These are phyloP conservation scores for Heteromurus nitidus DNA, from an alignment of 2,888 invertebrate genomes.

Conservation along the genomic window DNA sequence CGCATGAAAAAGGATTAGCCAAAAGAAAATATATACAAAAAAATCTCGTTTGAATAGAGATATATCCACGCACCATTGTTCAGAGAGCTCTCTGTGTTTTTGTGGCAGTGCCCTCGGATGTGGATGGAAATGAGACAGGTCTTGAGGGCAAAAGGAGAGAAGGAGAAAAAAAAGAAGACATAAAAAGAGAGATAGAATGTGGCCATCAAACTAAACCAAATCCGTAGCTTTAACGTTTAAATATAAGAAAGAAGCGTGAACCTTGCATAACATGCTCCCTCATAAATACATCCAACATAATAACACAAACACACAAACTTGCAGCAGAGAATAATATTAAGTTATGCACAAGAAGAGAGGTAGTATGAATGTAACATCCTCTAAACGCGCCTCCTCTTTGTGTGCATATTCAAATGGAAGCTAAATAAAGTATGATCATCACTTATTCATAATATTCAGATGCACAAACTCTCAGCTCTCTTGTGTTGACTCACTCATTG, in stretches of 20 bases:
- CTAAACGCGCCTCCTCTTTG: too few species aligned
- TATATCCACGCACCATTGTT: too few species aligned
- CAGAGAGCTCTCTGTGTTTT: too few species aligned
- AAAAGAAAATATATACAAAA: too few species aligned
- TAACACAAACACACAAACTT: neutral
- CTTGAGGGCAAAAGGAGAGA: conserved; percentile 29
- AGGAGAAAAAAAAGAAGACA: too few species aligned
- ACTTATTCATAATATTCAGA: too few species aligned
- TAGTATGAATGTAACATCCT: too few species aligned
- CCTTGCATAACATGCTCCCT: neutral
- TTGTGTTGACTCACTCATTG: conserved; percentile 19
- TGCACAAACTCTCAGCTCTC: neutral
- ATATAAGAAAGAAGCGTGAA: neutral
- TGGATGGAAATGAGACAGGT: conserved; percentile 29
- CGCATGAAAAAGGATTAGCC: conserved; percentile 18
- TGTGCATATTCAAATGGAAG: neutral
- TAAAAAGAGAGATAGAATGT: neutral
- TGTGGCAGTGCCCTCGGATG: conserved; percentile 7
- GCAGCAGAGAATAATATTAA: too few species aligned
- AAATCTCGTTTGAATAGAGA: too few species aligned
- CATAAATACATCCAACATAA: too few species aligned
- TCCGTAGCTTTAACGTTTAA: neutral
- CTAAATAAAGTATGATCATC: too few species aligned
- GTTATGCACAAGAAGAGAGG: too few species aligned
- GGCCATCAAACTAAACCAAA: conserved; percentile 23